Evolutionary conservation across 2,888 invertebrate species (phyloP), one percentile per base, ranked within the genome.

Genomic region (Ophioninae sp.): DNA sequence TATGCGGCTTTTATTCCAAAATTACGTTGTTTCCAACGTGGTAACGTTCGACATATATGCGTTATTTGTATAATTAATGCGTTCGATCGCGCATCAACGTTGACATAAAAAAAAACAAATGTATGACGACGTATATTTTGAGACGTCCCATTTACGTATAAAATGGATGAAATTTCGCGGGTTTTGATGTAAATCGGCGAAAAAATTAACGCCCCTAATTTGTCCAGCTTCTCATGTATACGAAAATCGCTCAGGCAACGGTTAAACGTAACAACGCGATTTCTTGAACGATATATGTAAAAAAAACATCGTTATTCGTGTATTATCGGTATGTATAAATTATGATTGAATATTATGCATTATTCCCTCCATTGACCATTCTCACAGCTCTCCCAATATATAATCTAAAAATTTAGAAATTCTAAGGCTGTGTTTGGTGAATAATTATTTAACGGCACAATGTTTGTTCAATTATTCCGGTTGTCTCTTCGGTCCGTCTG

Each of bases 21-120:
- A 79, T 67, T 56, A 50, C 50, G 50, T 50, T 21, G 41, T 57
- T 41, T 13, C 57, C 23, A 7, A 75, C 68, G 56, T 62, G 44
- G 76, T 78, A 80, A 69, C 59, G 70, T 56, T 70, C 50, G 23
- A 61, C 50, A 83, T 30, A 81, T 78, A 75, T 86, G 70, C 85
- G 82, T 87, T 75, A 74, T 62, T 85, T 84, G 84, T 87, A 87
- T 76, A 84, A 82, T 86, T 57, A 76, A 65, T 64, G 69, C 62
- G 30, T 57, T 75, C 37, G 64, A 62, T 74, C 44, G 23, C 21
- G 21, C 59, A 44, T 50, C 21, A 74, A 70, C 21, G 72, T 70
- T 21, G 73, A 70, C 67, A 21, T 13, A 70, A 75, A 76, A 67
- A 75, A 75, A 70, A 69, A 72, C 2, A 0, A 44, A 7, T 37